Evolutionary conservation across 2,888 invertebrate species (phyloP).

Genomic region (Acronicta alni): DNA sequence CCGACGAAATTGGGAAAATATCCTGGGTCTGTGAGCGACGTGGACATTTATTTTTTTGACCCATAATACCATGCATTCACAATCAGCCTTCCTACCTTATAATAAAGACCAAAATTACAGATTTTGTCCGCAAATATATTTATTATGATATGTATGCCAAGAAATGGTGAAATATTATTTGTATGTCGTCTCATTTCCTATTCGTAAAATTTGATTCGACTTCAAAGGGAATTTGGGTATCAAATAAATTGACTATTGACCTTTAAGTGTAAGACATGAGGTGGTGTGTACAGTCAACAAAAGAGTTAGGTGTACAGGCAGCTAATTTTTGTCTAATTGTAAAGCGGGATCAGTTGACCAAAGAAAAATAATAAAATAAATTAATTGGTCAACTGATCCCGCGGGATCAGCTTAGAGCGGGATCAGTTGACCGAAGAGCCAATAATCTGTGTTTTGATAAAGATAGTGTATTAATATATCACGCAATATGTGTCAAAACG

Average conservation of each 20-base stretch:
- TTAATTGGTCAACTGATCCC: too few species aligned
- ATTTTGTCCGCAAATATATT: not conserved
- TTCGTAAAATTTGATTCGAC: slow-evolving; percentile 21
- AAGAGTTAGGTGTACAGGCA: too few species aligned
- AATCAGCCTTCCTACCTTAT: not conserved
- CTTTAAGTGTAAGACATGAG: not conserved
- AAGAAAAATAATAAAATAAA: too few species aligned
- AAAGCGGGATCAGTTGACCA: too few species aligned
- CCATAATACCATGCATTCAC: not conserved
- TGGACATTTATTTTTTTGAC: slow-evolving; percentile 29
- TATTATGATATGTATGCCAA: slow-evolving; percentile 2
- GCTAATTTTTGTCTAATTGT: too few species aligned
- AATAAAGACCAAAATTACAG: slow-evolving; percentile 7
- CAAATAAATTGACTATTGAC: slow-evolving; percentile 11
- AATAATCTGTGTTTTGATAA: too few species aligned
- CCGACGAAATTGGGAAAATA: slow-evolving; percentile 30
- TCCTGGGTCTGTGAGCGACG: slow-evolving; percentile 32
- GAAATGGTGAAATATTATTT: slow-evolving; percentile 26
- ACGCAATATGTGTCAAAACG: too few species aligned
- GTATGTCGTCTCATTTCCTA: slow-evolving; percentile 7
- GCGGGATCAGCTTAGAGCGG: too few species aligned
- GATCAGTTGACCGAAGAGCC: too few species aligned
- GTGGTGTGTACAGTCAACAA: too few species aligned
- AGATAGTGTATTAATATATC: too few species aligned
- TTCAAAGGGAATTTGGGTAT: slow-evolving; percentile 12